phyloP scores from a whole-genome alignment of 2,113 vertebrate genomes.

The Callocephalon fimbriatum region DNA sequence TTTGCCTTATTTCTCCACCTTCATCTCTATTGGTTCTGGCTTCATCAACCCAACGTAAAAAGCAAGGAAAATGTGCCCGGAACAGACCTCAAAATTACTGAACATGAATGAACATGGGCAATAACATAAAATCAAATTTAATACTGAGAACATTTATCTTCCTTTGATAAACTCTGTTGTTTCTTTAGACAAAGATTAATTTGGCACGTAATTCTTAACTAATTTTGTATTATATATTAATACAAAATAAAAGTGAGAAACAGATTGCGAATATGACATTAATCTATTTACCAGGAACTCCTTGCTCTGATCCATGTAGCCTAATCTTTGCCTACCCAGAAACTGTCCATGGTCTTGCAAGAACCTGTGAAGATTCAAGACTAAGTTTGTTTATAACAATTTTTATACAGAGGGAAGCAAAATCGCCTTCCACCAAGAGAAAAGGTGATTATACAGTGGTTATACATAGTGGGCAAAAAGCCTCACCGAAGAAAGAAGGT shows the following conservation, averaged over 20 bases:
- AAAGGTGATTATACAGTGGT: neutral
- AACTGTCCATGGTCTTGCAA: neutral
- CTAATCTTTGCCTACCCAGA: neutral
- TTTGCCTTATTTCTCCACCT: too few relatives aligned
- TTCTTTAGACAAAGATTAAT: neutral
- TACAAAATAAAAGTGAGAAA: neutral
- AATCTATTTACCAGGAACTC: neutral
- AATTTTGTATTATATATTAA: neutral
- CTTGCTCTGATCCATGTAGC: neutral
- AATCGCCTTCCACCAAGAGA: neutral
- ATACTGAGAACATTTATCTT: neutral
- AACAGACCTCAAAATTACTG: neutral
- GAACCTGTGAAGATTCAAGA: neutral
- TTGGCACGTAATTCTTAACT: neutral
- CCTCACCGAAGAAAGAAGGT: neutral
- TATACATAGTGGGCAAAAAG: neutral
- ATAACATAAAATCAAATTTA: neutral
- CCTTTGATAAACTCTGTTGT: neutral
- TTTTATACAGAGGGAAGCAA: neutral
- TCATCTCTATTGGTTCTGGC: too few relatives aligned
- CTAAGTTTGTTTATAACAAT: neutral
- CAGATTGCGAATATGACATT: neutral
- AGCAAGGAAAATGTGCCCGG: too few relatives aligned
- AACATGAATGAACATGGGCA: neutral
- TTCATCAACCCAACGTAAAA: too few relatives aligned